phyloP scores from a whole-genome alignment of 64 coral and sea anemone genomes.

The Montipora foliosa region DNA sequence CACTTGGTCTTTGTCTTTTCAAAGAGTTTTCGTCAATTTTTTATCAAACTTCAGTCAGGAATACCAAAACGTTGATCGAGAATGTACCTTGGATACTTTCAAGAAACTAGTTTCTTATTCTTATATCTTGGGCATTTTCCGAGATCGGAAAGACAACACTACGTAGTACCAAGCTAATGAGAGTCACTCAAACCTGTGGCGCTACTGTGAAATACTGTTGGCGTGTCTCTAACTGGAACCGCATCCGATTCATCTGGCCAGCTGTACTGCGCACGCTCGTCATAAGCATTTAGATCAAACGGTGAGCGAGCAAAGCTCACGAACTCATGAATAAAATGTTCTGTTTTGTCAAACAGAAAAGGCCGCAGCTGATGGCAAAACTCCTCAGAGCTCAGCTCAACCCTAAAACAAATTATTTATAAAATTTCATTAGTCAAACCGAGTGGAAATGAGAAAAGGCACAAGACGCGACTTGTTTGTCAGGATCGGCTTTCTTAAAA shows the following conservation, averaged over 20 bases:
- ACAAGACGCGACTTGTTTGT: too few species aligned
- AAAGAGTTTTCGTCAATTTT: too few species aligned
- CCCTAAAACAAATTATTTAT: constrained; percentile 48
- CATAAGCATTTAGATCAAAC: constrained; percentile 91
- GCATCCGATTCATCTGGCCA: constrained; percentile 10
- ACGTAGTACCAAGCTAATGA: too few species aligned
- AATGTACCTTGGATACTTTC: too few species aligned
- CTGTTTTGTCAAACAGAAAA: constrained; percentile 85
- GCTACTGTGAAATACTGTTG: constrained; percentile 63
- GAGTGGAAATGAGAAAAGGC: too few species aligned
- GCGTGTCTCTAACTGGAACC: constrained; percentile 58
- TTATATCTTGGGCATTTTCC: too few species aligned
- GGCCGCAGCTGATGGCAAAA: constrained; percentile 75
- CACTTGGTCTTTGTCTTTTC: too few species aligned
- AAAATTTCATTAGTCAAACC: background rate
- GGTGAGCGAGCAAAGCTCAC: constrained; percentile 90
- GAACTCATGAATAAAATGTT: constrained; percentile 95
- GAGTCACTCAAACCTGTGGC: constrained; percentile 58
- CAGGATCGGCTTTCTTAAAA: too few species aligned
- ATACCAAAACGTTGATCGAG: too few species aligned
- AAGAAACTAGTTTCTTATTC: too few species aligned
- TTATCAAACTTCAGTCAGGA: too few species aligned
- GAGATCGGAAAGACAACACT: too few species aligned
- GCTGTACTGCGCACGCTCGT: constrained; percentile 81
- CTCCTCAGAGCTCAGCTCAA: constrained; percentile 77